Conservation (phyloP, 2,888 invertebrate species). For the Tryphoninae sp. region DNA sequence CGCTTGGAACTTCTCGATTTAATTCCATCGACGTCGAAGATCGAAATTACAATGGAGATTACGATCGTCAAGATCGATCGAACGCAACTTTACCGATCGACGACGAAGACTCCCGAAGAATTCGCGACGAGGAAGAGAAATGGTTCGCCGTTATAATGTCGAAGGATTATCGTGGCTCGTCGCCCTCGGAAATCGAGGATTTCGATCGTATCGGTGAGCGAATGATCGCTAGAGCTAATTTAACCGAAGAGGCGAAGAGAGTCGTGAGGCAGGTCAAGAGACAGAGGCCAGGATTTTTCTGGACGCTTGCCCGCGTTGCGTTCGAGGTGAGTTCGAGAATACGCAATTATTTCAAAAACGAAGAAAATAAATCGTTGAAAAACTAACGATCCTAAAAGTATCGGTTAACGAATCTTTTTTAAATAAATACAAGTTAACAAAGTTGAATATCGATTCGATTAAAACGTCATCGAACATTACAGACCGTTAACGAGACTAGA, state of each 20-base stretch:
- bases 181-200: constrained; percentile 61
- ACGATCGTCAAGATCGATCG: not conserved
- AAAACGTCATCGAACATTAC: constrained; percentile 63
- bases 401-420: not conserved
- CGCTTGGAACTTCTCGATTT: not conserved
- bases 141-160: constrained; percentile 51
- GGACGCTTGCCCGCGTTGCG: constrained; percentile 77
- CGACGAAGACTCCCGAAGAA: constrained; percentile 6
- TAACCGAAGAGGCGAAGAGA: constrained; percentile 75
- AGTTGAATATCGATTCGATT: not conserved
- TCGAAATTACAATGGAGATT: constrained; percentile 10
- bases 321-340: constrained; percentile 75
- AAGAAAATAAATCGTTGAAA: not conserved
- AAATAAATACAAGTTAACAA: not conserved
- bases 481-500: constrained; percentile 83
- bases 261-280: constrained; percentile 75
- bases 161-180: constrained; percentile 43
- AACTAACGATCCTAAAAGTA: not conserved
- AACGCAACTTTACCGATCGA: not conserved
- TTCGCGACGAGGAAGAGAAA: constrained; percentile 48
- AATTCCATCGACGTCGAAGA: constrained; percentile 39
- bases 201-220: constrained; percentile 69
- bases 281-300: constrained; percentile 78
- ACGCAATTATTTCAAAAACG: not conserved
- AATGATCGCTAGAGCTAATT: constrained; percentile 68